These are phyloP conservation scores for Ceratina japonica DNA, from an alignment of 1,140 invertebrate species.

Conservation along the genomic window DNA sequence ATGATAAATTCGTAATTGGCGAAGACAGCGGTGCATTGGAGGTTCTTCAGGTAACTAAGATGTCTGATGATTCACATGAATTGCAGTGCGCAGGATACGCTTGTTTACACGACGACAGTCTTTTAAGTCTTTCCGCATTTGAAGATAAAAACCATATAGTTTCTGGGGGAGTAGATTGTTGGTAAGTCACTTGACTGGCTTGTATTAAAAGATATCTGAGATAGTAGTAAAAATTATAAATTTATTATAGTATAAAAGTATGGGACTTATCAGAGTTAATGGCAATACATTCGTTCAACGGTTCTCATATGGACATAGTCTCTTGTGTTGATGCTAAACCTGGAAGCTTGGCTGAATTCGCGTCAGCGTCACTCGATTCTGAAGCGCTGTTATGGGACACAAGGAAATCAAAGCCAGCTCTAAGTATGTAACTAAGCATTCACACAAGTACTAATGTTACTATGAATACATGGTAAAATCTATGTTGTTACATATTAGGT, in stretches of 20 bases:
- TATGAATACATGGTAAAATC: not conserved
- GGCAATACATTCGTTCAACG: slow-evolving; percentile 61
- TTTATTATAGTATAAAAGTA: slow-evolving; percentile 71
- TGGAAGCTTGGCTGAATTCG: slow-evolving; percentile 65
- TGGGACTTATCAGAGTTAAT: slow-evolving; percentile 70
- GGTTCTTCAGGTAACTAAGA: slow-evolving; percentile 60
- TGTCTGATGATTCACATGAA: slow-evolving; percentile 33
- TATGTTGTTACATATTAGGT: slow-evolving; percentile 59
- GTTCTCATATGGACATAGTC: slow-evolving; percentile 69
- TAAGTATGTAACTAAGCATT: slow-evolving; percentile 53
- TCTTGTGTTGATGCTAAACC: slow-evolving; percentile 67
- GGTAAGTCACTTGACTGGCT: slow-evolving; percentile 59
- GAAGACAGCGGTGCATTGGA: slow-evolving; percentile 74
- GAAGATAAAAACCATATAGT: slow-evolving; percentile 63
- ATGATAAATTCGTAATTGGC: slow-evolving; percentile 68
- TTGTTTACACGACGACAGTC: slow-evolving; percentile 70
- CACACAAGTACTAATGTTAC: not conserved
- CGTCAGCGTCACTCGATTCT: slow-evolving; percentile 68
- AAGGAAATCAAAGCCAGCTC: slow-evolving; percentile 68
- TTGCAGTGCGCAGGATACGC: slow-evolving; percentile 61
- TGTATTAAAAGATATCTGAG: not conserved
- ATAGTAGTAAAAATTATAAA: slow-evolving; percentile 15
- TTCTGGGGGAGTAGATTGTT: slow-evolving; percentile 72
- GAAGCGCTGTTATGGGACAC: slow-evolving; percentile 74
- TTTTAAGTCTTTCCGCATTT: slow-evolving; percentile 70